These are phyloP conservation scores for Zaprionus bogoriensis DNA, from an alignment of 2,888 invertebrate genomes.

Conservation along the genomic window DNA sequence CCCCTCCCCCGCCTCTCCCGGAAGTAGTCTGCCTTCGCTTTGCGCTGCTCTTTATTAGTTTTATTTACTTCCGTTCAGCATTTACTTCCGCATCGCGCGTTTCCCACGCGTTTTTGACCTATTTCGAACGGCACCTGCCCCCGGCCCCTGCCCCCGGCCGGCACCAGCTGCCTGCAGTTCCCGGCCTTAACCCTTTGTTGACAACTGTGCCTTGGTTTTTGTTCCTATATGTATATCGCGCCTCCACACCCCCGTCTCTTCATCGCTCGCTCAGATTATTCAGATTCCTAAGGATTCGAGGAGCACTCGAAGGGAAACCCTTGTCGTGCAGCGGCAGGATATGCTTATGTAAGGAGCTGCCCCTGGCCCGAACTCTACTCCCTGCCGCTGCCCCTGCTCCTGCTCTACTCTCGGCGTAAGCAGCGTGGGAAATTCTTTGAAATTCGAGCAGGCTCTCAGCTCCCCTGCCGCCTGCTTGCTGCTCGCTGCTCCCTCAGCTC, in stretches of 20 bases:
- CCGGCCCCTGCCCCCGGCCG: slow-evolving; percentile 13
- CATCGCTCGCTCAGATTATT: slow-evolving; percentile 30
- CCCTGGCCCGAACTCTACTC: no score
- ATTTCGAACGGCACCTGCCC: slow-evolving; percentile 41
- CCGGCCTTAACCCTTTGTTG: slow-evolving; percentile 67
- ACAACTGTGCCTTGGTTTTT: slow-evolving; percentile 30
- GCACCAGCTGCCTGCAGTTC: slow-evolving; percentile 39
- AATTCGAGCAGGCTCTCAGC: slow-evolving; percentile 56
- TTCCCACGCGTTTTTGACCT: slow-evolving; percentile 64
- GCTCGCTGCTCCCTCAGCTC: neutral
- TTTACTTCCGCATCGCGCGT: slow-evolving; percentile 53
- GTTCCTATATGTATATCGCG: slow-evolving; percentile 5
- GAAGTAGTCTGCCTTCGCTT: slow-evolving; percentile 60
- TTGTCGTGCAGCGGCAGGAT: slow-evolving; percentile 58
- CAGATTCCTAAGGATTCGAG: slow-evolving; percentile 39
- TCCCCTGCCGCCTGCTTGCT: neutral
- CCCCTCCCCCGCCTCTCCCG: slow-evolving; percentile 26
- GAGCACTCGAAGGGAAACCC: slow-evolving; percentile 35
- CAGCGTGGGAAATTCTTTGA: slow-evolving; percentile 78
- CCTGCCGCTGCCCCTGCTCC: neutral
- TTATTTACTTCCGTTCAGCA: slow-evolving; percentile 70
- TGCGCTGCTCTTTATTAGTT: slow-evolving; percentile 57
- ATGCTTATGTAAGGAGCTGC: slow-evolving; percentile 42
- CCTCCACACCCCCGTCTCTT: neutral
- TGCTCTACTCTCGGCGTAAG: slow-evolving; percentile 46